Evolutionary conservation across 2,888 invertebrate genomes (phyloP), one percentile per base, ranked within the genome.

Genomic region (Brachypalpus laphriformis): DNA sequence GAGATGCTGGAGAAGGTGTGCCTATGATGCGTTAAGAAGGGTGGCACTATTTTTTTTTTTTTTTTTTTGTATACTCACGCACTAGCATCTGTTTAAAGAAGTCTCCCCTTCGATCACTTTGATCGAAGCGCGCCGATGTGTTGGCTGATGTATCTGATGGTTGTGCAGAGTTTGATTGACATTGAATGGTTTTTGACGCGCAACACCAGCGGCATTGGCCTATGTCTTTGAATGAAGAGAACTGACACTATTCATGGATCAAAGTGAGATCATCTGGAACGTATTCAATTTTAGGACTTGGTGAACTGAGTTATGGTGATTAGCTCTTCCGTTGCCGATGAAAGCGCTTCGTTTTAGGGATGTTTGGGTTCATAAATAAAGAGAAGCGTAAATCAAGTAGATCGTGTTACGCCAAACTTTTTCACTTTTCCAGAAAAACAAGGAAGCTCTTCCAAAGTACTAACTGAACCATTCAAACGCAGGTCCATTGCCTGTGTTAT

Each of bases 261-360:
- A 78, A 82, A 82, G 78, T 66, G 78, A 56, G 47, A 78, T 78
- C 78, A 74, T 83, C 82, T 83, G 78, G 72, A 83, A 56, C 20
- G 37, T 61, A 78, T 82, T 77, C 45, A 4, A 71, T 66, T 82
- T 71, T 72, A 77, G 71, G 49, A 72, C 65, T 77, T 54, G 54
- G 20, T 71, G 77, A 77, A 59, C 42, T 70, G 65, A 71, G 16
- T 72, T 54, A 72, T 68, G 66, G 77, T 82, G 82, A 82, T 82
- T 77, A 71, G 54, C 66, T 68, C 22, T 56, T 68, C 34, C 31
- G 59, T 18, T 14, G 54, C 28, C 28, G 49, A 22, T 34, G 22
- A 45, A 70, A 59, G 40, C 9, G 22, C 34, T 57, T 20, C n/a
- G 20, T 20, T 11, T 20, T 4, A 2, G 47, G 20, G 18, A 11